phyloP scores from a whole-genome alignment of 2,113 vertebrate genomes.

The Thymallus thymallus region DNA sequence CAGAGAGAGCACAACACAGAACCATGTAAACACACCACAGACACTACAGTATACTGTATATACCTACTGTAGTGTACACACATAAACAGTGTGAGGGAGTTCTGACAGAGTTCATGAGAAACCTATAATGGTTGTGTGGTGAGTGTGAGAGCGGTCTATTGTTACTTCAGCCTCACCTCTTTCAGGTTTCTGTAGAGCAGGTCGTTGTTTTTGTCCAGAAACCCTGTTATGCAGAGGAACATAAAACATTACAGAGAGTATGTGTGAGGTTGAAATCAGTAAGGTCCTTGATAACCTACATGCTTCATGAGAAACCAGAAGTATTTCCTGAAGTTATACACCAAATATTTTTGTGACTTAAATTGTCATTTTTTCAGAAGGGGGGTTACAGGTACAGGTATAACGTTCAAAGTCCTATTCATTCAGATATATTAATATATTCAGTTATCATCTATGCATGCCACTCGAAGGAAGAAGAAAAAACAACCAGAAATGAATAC shows the following conservation, averaged over 20 bases:
- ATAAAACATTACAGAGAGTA: background rate
- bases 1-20: constrained; percentile 19
- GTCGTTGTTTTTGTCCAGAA: constrained; percentile 97
- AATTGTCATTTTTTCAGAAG: too few species aligned
- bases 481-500: too few species aligned
- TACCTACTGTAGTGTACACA: too few species aligned
- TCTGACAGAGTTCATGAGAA: background rate
- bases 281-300: too few species aligned
- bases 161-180: constrained; percentile 78
- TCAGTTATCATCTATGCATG: too few species aligned
- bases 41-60: background rate
- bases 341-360: too few species aligned
- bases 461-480: too few species aligned
- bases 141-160: background rate
- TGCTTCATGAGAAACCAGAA: too few species aligned
- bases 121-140: background rate
- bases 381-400: too few species aligned
- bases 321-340: background rate
- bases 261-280: background rate
- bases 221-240: constrained; percentile 72
- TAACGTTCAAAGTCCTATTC: too few species aligned
- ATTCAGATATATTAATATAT: too few species aligned
- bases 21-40: constrained; percentile 41
- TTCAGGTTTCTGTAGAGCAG: constrained; percentile 94
- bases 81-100: background rate